Conservation (phyloP, 2,888 invertebrate genomes). For the Idaea aversata region DNA sequence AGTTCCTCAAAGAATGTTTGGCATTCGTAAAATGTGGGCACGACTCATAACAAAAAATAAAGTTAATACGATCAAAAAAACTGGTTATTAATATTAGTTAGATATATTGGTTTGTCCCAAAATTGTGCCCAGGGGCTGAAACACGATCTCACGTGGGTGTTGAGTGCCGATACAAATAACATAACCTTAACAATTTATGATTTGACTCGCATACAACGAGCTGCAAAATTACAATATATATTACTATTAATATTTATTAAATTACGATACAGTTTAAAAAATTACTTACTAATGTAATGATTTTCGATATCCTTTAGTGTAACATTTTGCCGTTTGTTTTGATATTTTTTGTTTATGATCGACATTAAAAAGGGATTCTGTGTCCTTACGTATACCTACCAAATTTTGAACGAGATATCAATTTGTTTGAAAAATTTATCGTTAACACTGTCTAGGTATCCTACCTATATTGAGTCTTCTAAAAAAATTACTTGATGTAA, state of each 20-base stretch:
- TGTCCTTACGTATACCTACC: neutral
- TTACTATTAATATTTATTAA: conserved; percentile 47
- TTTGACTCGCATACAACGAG: conserved; percentile 41
- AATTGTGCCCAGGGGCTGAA: conserved; percentile 77
- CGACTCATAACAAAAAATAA: conserved; percentile 59
- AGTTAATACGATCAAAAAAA: conserved; percentile 64
- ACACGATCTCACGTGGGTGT: conserved; percentile 70
- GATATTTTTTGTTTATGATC: conserved; percentile 3
- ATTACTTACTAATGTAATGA: neutral
- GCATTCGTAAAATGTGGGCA: conserved; percentile 59
- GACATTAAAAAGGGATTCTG: neutral
- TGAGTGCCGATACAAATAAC: conserved; percentile 52
- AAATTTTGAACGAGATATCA: neutral
- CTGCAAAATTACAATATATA: conserved; percentile 58
- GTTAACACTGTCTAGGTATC: too few species aligned
- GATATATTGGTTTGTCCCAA: conserved; percentile 79
- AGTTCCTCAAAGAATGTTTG: conserved; percentile 46
- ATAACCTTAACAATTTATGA: conserved; percentile 51
- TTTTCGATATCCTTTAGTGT: conserved; percentile 9
- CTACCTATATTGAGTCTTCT: too few species aligned
- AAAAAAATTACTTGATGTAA: too few species aligned
- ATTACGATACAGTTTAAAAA: conserved; percentile 13
- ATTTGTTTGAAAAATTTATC: too few species aligned
- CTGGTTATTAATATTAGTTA: conserved; percentile 77
- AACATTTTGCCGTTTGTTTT: conserved; percentile 1